A percentile compares a stretch with the other conserved stretches of the same genome.
phyloP scores from a whole-genome alignment of 2,113 vertebrate species.

The Climacteris rufus region DNA sequence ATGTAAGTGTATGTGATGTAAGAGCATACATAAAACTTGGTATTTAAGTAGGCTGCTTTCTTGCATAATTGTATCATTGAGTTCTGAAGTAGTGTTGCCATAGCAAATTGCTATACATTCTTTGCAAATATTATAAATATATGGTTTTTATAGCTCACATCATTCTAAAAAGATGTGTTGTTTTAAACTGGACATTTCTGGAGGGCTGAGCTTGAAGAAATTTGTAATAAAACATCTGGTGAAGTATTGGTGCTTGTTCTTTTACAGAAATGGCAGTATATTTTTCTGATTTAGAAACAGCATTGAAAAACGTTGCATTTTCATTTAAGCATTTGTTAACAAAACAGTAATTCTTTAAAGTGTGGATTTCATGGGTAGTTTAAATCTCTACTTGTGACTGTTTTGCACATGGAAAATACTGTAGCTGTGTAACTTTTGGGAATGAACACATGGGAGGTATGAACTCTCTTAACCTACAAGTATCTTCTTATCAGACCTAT shows the following conservation, averaged over 20 bases:
- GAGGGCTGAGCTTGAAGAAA: background rate
- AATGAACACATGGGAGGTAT: background rate
- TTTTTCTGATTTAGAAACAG: background rate
- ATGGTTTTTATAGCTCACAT: background rate
- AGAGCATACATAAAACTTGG: background rate
- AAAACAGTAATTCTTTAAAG: background rate
- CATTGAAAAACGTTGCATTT: background rate
- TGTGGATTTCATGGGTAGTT: background rate
- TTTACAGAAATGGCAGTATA: background rate
- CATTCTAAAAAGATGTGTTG: rapidly evolving
- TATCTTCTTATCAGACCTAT: background rate
- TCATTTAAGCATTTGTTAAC: background rate
- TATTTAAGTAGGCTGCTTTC: background rate
- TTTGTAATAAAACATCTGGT: background rate
- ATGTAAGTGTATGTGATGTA: background rate
- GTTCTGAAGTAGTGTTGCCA: background rate
- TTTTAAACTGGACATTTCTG: background rate
- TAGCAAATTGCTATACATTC: background rate
- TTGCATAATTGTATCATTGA: background rate
- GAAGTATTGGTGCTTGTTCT: background rate
- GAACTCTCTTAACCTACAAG: background rate
- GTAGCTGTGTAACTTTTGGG: background rate
- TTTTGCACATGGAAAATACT: background rate
- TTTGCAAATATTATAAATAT: background rate
- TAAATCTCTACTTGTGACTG: background rate